Base-by-base conservation (phyloP, 2,797 vertebrate genomes). In the Enteromius mattozi region DNA sequence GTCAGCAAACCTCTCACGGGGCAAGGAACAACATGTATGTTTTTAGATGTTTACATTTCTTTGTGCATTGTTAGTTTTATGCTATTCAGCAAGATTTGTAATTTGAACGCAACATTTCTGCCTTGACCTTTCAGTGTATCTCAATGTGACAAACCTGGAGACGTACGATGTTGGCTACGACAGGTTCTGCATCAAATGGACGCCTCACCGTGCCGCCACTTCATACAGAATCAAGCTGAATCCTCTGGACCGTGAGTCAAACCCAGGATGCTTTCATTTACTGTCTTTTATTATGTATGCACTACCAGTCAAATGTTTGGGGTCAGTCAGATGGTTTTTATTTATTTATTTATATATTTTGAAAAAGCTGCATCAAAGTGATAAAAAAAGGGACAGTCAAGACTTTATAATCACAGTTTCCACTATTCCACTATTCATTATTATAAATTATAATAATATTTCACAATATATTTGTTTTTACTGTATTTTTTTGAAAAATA, bases 161-260 rank as follows among this genome's bases (percentile, higher is more conserved):
- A 97, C 94, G 13, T 97, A 95, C 86, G 91, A 97, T 56, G 91
- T 97, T 0, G 95, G 92, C 69, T 97, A 97, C 89, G 96, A 99
- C 91, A 94, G 92, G 19, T 97, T 99, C 92, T 99, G 98, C 91
- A 92, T 98, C 88, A 95, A 94, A 78, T 99, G 98, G 98, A 93
- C 93, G 0, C 92, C 97, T 87, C 98, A 99, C 88, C 88, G 97
- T 2, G 94, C 96, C 3, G 98, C 97, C 13, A 97, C 97, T 0
- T 99, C 98, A 1, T 99, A 99, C 94, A 95, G 98, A 89, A 95
- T 99, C 86, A 97, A 96, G 59, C 94, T 99, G 61, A 95, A 95
- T 87, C 98, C 98, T 5, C 45, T 91, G 13, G 96, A 98, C 93
- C 94, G 98, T 97, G 91, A 91, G 92, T 95, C 75, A 71, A 8